Percentiles rank a stretch among this genome's conserved stretches.
phyloP scores from a whole-genome alignment of 2,888 invertebrate genomes.

The Xanthorhoe designata region DNA sequence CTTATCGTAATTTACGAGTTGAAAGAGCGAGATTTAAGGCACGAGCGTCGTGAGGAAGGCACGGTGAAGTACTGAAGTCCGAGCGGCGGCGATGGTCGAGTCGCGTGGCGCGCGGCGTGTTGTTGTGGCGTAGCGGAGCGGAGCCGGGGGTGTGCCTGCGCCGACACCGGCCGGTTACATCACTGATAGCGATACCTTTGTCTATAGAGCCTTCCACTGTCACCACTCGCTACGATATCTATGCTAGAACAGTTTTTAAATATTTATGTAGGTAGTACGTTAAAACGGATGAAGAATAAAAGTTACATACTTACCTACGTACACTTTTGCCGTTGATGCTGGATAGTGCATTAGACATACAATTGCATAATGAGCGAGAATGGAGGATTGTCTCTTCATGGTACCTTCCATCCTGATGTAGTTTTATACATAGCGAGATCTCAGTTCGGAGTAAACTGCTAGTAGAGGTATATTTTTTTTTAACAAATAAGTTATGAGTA shows the following conservation, averaged over 20 bases:
- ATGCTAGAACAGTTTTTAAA: constrained; percentile 12
- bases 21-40: constrained; percentile 52
- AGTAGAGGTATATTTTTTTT: no score
- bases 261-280: not conserved
- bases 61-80: constrained; percentile 62
- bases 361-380: no score
- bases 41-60: constrained; percentile 67
- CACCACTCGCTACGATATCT: constrained; percentile 20
- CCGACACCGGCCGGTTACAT: constrained; percentile 39
- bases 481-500: no score
- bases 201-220: constrained; percentile 32
- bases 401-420: no score
- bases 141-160: constrained; percentile 36
- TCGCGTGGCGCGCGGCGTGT: constrained; percentile 36
- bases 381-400: no score
- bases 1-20: constrained; percentile 40
- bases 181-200: constrained; percentile 44
- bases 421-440: no score
- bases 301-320: no score
- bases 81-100: constrained; percentile 25
- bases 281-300: no score
- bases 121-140: constrained; percentile 35
- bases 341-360: no score
- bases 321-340: no score
- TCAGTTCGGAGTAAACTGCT: no score